phyloP scores from a whole-genome alignment of 2,797 vertebrate genomes.

The Lepus townsendii region DNA sequence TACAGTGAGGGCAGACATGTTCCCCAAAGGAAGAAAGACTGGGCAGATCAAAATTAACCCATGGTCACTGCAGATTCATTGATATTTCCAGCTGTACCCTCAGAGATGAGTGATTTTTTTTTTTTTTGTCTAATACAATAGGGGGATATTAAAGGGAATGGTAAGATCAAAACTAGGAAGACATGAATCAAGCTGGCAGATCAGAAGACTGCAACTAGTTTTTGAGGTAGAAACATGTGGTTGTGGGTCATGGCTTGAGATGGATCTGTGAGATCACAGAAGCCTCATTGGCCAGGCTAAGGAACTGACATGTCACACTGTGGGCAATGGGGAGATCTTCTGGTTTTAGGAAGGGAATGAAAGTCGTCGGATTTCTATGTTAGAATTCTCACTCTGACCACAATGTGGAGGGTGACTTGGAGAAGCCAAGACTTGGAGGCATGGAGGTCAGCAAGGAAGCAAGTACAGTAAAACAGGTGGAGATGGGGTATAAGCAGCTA shows the following conservation, averaged over 20 bases:
- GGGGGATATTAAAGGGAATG: not conserved
- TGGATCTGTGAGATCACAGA: not conserved
- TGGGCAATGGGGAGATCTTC: not conserved
- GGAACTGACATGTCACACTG: not conserved
- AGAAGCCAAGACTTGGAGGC: not conserved
- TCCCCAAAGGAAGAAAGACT: conserved; percentile 7
- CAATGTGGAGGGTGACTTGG: not conserved
- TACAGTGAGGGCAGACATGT: not conserved
- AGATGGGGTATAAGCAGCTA: not conserved
- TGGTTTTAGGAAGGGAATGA: conserved; percentile 14
- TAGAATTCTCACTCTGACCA: not conserved
- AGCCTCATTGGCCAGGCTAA: not conserved
- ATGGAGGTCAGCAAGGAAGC: not conserved
- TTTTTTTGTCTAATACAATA: not conserved
- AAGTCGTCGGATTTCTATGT: conserved; percentile 20
- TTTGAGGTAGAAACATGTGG: not conserved
- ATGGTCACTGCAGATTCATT: not conserved
- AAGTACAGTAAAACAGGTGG: not conserved
- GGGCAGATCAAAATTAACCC: not conserved
- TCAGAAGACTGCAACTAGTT: not conserved
- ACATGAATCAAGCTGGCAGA: not conserved
- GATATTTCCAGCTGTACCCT: conserved; percentile 52
- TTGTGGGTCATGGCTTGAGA: not conserved
- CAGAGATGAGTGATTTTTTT: not conserved
- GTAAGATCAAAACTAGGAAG: not conserved